Evolutionary conservation across 2,888 invertebrate genomes (phyloP), one percentile per base, ranked within the genome.

Genomic region (Aporophyla nigra): DNA sequence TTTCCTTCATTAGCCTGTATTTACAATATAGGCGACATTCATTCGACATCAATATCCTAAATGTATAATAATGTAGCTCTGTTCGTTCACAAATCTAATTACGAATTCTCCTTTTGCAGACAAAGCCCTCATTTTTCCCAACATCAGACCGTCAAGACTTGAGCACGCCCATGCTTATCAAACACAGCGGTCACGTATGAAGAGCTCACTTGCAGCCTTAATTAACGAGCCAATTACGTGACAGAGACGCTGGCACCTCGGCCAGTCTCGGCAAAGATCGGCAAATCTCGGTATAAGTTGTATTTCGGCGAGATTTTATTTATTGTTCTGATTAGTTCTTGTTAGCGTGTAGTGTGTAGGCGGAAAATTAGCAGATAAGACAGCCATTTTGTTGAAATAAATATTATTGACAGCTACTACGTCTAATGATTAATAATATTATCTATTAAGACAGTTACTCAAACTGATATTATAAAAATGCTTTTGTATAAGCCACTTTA

Each of bases 171-270:
- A n/a, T 53, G 65, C 65, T 80, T 78, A 84, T 86, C 80, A 82
- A 74, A 66, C 67, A 74, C n/a, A 40, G 14, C 33, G 58, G 65
- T 79, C 88, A 87, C 85, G 86, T 86, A 83, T 68, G 24, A 75
- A 66, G 21, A 74, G 71, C 74, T 86, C 72, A 76, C 63, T 71
- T 76, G 61, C 71, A 75, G 74, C 40, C 71, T 65, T 87, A 88
- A 89, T 88, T 88, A 88, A 86, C 69, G 73, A 73, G 65, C 59
- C 80, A 80, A 87, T 87, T 76, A 87, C 75, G 71, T 70, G 80
- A 71, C 71, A 80, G 49, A 33, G 33, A 51, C 54, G 51, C 51
- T 53, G 16, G 33, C 19, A 46, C n/a, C 16, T 54, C 33, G 54
- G 40, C 21, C 0, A 49, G 58, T 70, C 19, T 75, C 67, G 53